Evolutionary conservation across 1,140 invertebrate species (phyloP).

Genomic region (Hyphantria cunea): DNA sequence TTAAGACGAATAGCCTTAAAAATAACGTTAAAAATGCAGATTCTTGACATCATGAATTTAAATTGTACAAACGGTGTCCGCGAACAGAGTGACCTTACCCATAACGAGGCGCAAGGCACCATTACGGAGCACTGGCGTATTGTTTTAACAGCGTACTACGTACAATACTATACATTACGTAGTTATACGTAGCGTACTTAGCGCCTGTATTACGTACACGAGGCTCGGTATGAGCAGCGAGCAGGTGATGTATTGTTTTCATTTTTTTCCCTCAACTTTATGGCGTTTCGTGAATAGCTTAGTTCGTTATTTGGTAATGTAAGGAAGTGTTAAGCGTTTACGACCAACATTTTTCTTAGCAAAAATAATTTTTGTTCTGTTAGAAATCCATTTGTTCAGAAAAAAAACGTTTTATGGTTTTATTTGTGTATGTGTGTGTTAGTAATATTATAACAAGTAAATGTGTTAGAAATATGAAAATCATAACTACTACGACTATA

Average conservation of each 20-base stretch:
- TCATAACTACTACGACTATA: too few relatives aligned
- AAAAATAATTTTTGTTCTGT: too few relatives aligned
- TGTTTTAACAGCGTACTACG: constrained; percentile 18
- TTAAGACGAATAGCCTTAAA: too few relatives aligned
- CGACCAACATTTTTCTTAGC: too few relatives aligned
- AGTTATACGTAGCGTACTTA: constrained; percentile 14
- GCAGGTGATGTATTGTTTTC: constrained; percentile 9
- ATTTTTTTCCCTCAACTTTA: neutral
- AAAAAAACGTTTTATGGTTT: too few relatives aligned
- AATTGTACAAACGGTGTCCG: neutral
- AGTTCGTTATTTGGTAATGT: neutral
- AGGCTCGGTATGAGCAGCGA: constrained; percentile 2
- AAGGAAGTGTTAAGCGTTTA: too few relatives aligned
- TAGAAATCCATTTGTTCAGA: too few relatives aligned
- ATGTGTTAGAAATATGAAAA: too few relatives aligned
- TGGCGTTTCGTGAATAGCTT: neutral
- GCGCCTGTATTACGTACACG: constrained; percentile 12
- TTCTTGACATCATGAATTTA: too few relatives aligned
- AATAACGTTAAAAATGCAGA: too few relatives aligned
- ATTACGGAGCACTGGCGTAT: constrained; percentile 19
- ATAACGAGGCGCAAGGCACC: constrained; percentile 17
- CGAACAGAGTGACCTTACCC: constrained; percentile 4
- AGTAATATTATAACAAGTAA: too few relatives aligned
- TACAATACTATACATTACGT: constrained; percentile 12
- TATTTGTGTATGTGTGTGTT: too few relatives aligned